These are phyloP conservation scores for Coreoperca whiteheadi DNA, from an alignment of 2,113 vertebrate genomes.

Conservation along the genomic window DNA sequence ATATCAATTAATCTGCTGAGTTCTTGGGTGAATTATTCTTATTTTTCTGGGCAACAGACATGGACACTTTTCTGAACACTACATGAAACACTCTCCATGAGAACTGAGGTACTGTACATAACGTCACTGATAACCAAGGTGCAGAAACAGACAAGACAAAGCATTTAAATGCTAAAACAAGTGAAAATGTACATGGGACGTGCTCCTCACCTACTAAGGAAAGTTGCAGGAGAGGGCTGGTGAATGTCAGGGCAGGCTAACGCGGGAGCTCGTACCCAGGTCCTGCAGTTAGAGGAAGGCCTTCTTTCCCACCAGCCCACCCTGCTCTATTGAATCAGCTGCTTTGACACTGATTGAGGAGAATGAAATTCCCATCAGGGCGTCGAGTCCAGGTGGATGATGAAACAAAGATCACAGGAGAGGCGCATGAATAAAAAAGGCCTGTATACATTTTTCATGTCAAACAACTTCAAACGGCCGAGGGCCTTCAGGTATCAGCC, in stretches of 20 bases:
- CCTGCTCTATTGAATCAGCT: neutral
- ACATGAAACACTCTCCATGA: too few relatives aligned
- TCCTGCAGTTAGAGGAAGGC: neutral
- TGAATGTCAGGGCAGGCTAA: neutral
- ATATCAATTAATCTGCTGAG: too few relatives aligned
- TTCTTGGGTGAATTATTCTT: too few relatives aligned
- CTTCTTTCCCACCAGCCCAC: neutral
- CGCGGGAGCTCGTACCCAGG: neutral
- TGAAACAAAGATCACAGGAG: conserved; percentile 55
- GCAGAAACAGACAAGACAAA: too few relatives aligned
- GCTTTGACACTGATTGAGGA: conserved; percentile 27
- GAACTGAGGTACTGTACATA: too few relatives aligned
- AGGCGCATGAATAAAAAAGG: conserved; percentile 48
- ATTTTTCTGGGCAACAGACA: too few relatives aligned
- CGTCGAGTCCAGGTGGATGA: conserved; percentile 23
- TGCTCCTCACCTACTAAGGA: too few relatives aligned
- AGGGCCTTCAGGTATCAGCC: conserved; percentile 38
- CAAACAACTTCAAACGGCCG: conserved; percentile 50
- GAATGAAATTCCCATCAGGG: conserved; percentile 34
- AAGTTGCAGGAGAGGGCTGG: too few relatives aligned
- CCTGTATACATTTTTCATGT: conserved; percentile 63
- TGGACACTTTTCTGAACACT: too few relatives aligned
- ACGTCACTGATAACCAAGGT: too few relatives aligned
- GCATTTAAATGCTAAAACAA: too few relatives aligned
- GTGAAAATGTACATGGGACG: too few relatives aligned